Conservation (phyloP, 2,888 invertebrate genomes). For the Harmothoe impar region DNA sequence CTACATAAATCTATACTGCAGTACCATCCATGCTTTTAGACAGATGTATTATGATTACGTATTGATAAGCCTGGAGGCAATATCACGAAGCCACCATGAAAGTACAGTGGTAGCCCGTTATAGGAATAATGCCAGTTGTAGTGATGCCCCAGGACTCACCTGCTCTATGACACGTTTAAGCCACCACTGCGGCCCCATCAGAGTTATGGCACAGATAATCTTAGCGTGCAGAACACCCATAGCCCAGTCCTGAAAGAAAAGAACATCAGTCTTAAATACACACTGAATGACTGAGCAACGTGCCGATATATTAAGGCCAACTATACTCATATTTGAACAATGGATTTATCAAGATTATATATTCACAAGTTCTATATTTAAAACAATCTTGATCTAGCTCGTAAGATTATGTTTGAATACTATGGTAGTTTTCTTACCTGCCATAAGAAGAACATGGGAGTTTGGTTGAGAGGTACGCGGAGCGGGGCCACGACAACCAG, state of each 20-base stretch:
- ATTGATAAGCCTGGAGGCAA: too few relatives aligned
- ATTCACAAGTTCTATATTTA: neutral
- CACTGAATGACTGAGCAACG: too few relatives aligned
- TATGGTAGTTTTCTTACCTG: conserved; percentile 81
- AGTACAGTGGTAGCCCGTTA: too few relatives aligned
- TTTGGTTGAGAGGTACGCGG: conserved; percentile 94
- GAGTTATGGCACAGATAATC: conserved; percentile 96
- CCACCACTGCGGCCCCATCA: conserved; percentile 99
- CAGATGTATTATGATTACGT: too few relatives aligned
- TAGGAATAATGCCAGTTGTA: neutral
- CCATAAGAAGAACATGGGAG: conserved; percentile 87
- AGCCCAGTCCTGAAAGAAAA: conserved; percentile 93
- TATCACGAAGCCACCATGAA: too few relatives aligned
- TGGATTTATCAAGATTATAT: too few relatives aligned
- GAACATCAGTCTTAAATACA: conserved; percentile 27
- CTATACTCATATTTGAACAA: too few relatives aligned
- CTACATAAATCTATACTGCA: too few relatives aligned
- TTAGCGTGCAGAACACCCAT: conserved; percentile 98
- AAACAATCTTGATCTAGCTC: neutral
- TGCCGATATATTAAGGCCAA: too few relatives aligned
- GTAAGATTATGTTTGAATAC: neutral
- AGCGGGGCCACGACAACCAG: conserved; percentile 94
- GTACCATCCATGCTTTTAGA: too few relatives aligned
- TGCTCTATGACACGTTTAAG: conserved; percentile 95
- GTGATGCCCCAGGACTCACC: too few relatives aligned